Base-by-base conservation (phyloP, 2,113 vertebrate genomes). In the Serinus canaria region DNA sequence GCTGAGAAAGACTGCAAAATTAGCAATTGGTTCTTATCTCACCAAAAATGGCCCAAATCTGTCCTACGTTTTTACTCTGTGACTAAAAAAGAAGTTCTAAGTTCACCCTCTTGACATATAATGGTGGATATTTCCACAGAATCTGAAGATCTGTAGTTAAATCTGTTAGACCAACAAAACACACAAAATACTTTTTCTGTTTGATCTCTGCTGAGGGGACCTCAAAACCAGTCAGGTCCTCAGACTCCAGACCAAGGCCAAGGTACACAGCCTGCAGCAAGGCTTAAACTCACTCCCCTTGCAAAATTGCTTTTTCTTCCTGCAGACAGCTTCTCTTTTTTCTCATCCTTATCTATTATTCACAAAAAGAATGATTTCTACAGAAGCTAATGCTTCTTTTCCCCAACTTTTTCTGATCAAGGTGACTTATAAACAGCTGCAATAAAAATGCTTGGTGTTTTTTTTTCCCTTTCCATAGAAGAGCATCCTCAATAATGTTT, bases 401-500 rank as follows among this genome's bases (percentile, higher is more conserved):
- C 41, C 66, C 74, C 76, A 96, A 95, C 92, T 97, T 97, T 89
- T 97, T 96, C 87, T 90, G 92, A 97, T 97, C 97, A 97, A 98
- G 95, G 96, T 98, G 97, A 98, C 97, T 97, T 97, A 97, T 80
- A 98, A 98, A 97, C 92, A 97, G 89, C 84, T 94, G 62, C 93
- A 96, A 95, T 97, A 97, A 97, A 98, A 98, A 96, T 93, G 84
- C 90, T 89, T n/a, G 33, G 7, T 24, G 15, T 9, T 49, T 66
- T 66, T 66, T 43, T 53, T 55, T 53, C 30, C 35, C 28, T 27
- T 52, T 18, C 69, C 86, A 41, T 66, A 81, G 53, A 95, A 92
- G 47, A 60, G 86, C 96, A 97, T 98, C 98, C 96, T 97, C 95
- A 96, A 81, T 97, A 98, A 97, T 91, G 68, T 98, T 98, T 98